Base-by-base conservation (phyloP, 2,888 invertebrate genomes). In the Meganola albula region DNA sequence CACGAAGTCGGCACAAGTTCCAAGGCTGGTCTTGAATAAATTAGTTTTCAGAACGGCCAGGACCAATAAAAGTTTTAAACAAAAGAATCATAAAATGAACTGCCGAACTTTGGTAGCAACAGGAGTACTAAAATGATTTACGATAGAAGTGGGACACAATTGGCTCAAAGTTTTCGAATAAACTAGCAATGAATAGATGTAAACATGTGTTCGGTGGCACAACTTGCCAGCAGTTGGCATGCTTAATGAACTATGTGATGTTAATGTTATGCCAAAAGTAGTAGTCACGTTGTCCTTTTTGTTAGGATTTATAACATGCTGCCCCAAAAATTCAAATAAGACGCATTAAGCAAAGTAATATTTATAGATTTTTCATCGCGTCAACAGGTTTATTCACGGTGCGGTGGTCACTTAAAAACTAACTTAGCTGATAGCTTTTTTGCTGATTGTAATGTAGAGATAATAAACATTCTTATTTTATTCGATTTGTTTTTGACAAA, bases 21-120 rank as follows among this genome's bases (percentile, higher is more conserved):
- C 73, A 76, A 82, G 78, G 82, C 60, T 66, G 67, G 62, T 74
- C 76, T 73, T 76, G 83, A 80, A 83, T 84, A 84, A 84, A 85
- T 84, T 82, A 85, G 84, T 80, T 82, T 80, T 73, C 64, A 74
- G 72, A 74, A 72, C 74, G 69, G 67, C 67, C 62, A 70, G 63
- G 65, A 62, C 76, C 78, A 85, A 84, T 85, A 85, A 82, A 85
- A 82, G 79, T 83, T 84, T 82, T 74, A 80, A 83, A 84, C 84
- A 85, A 84, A 83, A 83, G 83, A 78, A 80, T 80, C 82, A 80
- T 85, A 85, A 83, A 84, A 78, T 63, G 71, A 74, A 76, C 70
- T 70, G 64, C 54, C 67, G 51, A 70, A 75, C 63, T 76, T 76
- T 66, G 70, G 79, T 71, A 76, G 82, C 74, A 66, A 75, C 76